Evolutionary conservation across 2,113 vertebrate species (phyloP), one percentile per base, ranked within the genome.

Genomic region (Rhodinocichla rosea): DNA sequence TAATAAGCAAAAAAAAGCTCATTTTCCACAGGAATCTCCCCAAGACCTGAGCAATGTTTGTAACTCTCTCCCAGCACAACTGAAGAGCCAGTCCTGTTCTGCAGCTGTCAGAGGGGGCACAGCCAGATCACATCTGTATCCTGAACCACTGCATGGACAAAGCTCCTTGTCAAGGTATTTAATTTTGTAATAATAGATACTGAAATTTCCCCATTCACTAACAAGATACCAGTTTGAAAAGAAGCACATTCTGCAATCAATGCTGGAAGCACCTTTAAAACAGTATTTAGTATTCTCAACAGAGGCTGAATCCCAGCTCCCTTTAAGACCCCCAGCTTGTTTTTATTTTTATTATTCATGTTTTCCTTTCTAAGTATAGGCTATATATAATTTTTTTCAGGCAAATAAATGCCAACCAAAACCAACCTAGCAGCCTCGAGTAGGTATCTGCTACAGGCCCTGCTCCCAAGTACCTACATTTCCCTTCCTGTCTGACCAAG

Each of bases 21-120:
- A 45, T 62, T 79, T 75, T 90, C 40, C 4, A 7, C 59, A 39
- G 74, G 15, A 83, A 63, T 83, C 32, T 67, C 32, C 33, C 52
- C 27, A 21, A 53, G n/a, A 73, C 30, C 37, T 7, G 6, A 33
- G 19, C 26, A 14, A 27, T 15, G 64, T 62, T 52, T 73, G 7
- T 15, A 74, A 28, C 21, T 39, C 10, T 0, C 28, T 70, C 33
- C 30, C 44, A 45, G 50, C 28, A 52, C 44, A 81, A 8, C 6
- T 26, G 28, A 35, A 32, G 44, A 44, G 73, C 11, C 59, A 44
- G 68, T 45, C 20, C 44, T 59, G 26, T 11, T n/a, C n/a, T 74
- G 42, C 56, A 93, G 83, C 76, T 64, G 16, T 75, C 83, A 94
- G 89, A 92, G 87, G 79, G 68, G 82, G 71, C 73, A 91, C 42